Percentiles rank a stretch among this genome's conserved stretches.
Evolutionary conservation across 1,140 invertebrate genomes (phyloP).

Genomic region (Drosophila sucinea): DNA sequence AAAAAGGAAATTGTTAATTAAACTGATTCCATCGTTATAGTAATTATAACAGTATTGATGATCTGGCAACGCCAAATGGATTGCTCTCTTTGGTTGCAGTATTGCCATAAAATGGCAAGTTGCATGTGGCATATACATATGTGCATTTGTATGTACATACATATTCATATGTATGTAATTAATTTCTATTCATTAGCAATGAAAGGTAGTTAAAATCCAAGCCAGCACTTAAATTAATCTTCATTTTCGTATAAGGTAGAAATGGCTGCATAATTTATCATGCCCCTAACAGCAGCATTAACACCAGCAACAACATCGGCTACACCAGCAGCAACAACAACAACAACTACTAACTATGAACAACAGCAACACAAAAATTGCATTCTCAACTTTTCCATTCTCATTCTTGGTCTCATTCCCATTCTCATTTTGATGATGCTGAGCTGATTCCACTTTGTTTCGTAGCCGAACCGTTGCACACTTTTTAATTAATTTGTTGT

Average conservation of each 20-base stretch:
- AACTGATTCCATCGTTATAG: too few relatives aligned
- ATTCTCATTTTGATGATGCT: constrained; percentile 36
- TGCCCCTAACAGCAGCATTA: constrained; percentile 29
- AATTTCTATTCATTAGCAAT: background rate
- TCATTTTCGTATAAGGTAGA: constrained; percentile 56
- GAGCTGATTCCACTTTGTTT: constrained; percentile 63
- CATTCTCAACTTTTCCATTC: constrained; percentile 39
- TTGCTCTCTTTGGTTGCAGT: too few relatives aligned
- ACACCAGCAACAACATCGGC: constrained; percentile 10
- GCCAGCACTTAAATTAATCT: constrained; percentile 66
- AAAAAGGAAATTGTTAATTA: too few relatives aligned
- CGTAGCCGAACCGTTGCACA: constrained; percentile 60
- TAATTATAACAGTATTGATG: too few relatives aligned
- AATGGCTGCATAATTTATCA: constrained; percentile 55
- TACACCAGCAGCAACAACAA: constrained; percentile 5
- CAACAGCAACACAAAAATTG: constrained; percentile 24
- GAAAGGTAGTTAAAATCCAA: constrained; percentile 4
- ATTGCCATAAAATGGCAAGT: too few relatives aligned
- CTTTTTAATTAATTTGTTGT: constrained; percentile 77
- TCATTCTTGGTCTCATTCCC: constrained; percentile 46
- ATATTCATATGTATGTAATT: background rate
- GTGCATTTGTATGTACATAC: too few relatives aligned
- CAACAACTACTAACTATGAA: background rate
- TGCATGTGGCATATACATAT: too few relatives aligned
- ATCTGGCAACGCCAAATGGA: too few relatives aligned